These are phyloP conservation scores for Melinaea marsaeus DNA, from an alignment of 2,888 invertebrate genomes.

Conservation along the genomic window DNA sequence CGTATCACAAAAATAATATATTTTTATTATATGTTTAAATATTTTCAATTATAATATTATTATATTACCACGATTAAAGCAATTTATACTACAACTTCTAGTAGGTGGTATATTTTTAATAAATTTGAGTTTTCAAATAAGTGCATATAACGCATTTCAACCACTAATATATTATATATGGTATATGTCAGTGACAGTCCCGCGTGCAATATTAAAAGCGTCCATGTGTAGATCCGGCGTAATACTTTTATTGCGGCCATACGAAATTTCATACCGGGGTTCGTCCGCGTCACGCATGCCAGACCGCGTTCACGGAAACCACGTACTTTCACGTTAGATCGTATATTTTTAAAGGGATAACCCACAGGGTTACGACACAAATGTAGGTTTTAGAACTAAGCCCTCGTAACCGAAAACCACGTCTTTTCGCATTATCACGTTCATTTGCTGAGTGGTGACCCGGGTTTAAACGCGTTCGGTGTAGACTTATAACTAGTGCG, in stretches of 20 bases:
- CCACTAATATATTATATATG: neutral
- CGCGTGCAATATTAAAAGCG: slow-evolving; percentile 6
- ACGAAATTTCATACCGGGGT: slow-evolving; percentile 17
- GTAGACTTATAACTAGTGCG: slow-evolving; percentile 6
- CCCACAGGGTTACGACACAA: neutral
- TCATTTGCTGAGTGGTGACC: slow-evolving; percentile 1
- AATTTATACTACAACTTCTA: neutral
- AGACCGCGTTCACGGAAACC: slow-evolving; percentile 15
- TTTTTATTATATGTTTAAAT: neutral
- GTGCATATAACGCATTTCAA: neutral
- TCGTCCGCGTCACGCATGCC: slow-evolving; percentile 18
- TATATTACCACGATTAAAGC: neutral
- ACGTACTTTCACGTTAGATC: slow-evolving; percentile 13
- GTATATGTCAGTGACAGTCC: neutral
- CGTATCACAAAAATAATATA: neutral
- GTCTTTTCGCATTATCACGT: slow-evolving; percentile 11
- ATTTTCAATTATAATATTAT: neutral
- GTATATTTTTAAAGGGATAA: slow-evolving; percentile 7
- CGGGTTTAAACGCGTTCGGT: slow-evolving; percentile 7
- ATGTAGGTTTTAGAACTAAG: slow-evolving; percentile 4
- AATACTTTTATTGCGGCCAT: slow-evolving; percentile 10
- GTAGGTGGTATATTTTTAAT: neutral
- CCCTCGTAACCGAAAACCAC: slow-evolving; percentile 14
- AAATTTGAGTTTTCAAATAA: neutral
- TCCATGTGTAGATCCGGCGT: slow-evolving; percentile 8